These are phyloP conservation scores for Gryon sp. DNA, from an alignment of 1,140 invertebrate species.

Conservation along the genomic window DNA sequence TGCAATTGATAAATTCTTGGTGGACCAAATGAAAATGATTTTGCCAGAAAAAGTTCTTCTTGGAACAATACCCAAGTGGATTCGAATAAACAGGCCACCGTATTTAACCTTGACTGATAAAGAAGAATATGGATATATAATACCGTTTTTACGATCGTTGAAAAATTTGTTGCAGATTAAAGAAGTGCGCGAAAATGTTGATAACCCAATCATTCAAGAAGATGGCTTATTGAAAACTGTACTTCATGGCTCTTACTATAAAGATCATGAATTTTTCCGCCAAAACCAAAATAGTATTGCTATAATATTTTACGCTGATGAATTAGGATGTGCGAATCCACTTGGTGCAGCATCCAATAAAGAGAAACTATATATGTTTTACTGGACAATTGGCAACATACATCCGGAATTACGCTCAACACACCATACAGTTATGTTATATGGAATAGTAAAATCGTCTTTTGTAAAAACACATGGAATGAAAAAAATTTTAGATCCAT, in stretches of 20 bases:
- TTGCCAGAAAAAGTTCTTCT: not conserved
- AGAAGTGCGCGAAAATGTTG: slow-evolving; percentile 16
- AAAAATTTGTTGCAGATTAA: slow-evolving; percentile 18
- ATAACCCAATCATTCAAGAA: slow-evolving; percentile 17
- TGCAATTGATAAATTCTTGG: slow-evolving; percentile 24
- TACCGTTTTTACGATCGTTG: slow-evolving; percentile 25
- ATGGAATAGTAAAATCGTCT: too few relatives aligned
- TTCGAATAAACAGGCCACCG: slow-evolving; percentile 14
- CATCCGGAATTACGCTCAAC: slow-evolving; percentile 24
- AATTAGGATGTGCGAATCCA: slow-evolving; percentile 31
- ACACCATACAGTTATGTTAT: slow-evolving; percentile 3
- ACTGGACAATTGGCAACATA: slow-evolving; percentile 38
- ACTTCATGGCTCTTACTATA: slow-evolving; percentile 10
- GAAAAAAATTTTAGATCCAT: slow-evolving; percentile 14
- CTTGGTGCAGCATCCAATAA: slow-evolving; percentile 14
- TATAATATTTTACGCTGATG: slow-evolving; percentile 25
- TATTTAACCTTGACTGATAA: slow-evolving; percentile 18
- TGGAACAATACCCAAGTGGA: slow-evolving; percentile 16
- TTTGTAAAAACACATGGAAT: slow-evolving; percentile 36
- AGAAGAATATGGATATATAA: slow-evolving; percentile 5
- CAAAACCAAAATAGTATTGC: slow-evolving; percentile 10
- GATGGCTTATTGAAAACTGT: slow-evolving; percentile 6
- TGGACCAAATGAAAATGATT: slow-evolving; percentile 33
- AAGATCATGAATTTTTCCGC: slow-evolving; percentile 16
- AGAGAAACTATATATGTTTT: slow-evolving; percentile 39